Percentiles rank a stretch among this genome's conserved stretches.
phyloP scores from a whole-genome alignment of 2,888 invertebrate genomes.

The Choreutis nemorana region DNA sequence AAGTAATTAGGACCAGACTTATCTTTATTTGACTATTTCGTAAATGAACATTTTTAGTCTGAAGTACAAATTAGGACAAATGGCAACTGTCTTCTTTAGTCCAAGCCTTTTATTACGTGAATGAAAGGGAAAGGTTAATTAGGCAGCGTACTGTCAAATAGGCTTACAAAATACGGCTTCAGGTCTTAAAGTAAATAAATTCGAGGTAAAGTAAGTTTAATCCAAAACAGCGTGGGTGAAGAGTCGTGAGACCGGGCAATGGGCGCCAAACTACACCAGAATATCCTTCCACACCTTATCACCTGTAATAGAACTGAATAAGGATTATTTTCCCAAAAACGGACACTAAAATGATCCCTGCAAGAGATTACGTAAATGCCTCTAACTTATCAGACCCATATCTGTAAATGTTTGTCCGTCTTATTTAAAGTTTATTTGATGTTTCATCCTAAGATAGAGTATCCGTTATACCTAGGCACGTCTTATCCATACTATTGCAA shows the following conservation, averaged over 20 bases:
- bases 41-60: no score
- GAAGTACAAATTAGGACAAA: no score
- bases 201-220: slow-evolving; percentile 17
- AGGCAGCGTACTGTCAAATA: no score
- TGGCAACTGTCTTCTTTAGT: no score
- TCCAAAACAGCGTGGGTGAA: slow-evolving; percentile 27
- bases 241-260: slow-evolving; percentile 32
- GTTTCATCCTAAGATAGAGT: slow-evolving; percentile 21
- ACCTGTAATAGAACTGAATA: slow-evolving; percentile 13
- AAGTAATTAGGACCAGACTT: no score
- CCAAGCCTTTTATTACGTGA: no score
- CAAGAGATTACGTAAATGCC: slow-evolving; percentile 24
- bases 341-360: slow-evolving; percentile 10
- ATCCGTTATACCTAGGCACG: slow-evolving; percentile 13
- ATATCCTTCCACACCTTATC: slow-evolving; percentile 6
- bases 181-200: slow-evolving; percentile 15
- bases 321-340: slow-evolving; percentile 13
- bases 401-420: slow-evolving; percentile 26
- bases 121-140: no score
- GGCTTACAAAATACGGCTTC: no score
- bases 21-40: no score
- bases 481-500: not conserved
- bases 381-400: slow-evolving; percentile 24
- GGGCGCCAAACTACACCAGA: slow-evolving; percentile 21
- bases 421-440: slow-evolving; percentile 26